phyloP scores from a whole-genome alignment of 2,888 invertebrate species.

The Coelopa pilipes region DNA sequence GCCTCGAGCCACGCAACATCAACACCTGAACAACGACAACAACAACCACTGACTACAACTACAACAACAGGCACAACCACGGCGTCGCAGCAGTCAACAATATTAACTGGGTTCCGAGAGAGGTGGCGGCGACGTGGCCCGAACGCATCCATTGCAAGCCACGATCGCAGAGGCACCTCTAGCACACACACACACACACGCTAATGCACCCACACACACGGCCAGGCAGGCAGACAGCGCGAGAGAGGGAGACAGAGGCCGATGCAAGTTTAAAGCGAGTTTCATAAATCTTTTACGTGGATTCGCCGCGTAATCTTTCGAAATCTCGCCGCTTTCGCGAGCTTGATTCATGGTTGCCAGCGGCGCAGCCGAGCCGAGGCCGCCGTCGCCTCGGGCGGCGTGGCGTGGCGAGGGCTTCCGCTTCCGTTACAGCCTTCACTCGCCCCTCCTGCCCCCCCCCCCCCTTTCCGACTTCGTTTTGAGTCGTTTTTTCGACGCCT shows the following conservation, averaged over 20 bases:
- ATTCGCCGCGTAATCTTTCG: constrained; percentile 53
- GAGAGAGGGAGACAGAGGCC: background rate
- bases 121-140: background rate
- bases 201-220: background rate
- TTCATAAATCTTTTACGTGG: constrained; percentile 55
- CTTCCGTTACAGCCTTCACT: constrained; percentile 5
- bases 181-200: background rate
- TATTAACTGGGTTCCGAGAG: background rate
- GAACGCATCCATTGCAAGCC: too few relatives aligned
- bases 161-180: background rate
- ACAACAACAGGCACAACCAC: background rate
- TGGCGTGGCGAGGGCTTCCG: constrained; percentile 3
- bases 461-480: too few relatives aligned
- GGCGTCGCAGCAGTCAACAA: too few relatives aligned
- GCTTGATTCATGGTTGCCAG: constrained; percentile 3
- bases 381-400: background rate
- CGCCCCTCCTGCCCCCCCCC: too few relatives aligned
- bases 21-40: too few relatives aligned
- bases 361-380: background rate
- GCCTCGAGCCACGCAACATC: too few relatives aligned
- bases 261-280: constrained; percentile 45
- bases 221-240: background rate
- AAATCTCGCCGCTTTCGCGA: constrained; percentile 42
- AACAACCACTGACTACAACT: background rate
- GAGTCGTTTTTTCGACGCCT: too few relatives aligned